phyloP scores from a whole-genome alignment of 1,140 invertebrate genomes.

The Pollicipes pollicipes region DNA sequence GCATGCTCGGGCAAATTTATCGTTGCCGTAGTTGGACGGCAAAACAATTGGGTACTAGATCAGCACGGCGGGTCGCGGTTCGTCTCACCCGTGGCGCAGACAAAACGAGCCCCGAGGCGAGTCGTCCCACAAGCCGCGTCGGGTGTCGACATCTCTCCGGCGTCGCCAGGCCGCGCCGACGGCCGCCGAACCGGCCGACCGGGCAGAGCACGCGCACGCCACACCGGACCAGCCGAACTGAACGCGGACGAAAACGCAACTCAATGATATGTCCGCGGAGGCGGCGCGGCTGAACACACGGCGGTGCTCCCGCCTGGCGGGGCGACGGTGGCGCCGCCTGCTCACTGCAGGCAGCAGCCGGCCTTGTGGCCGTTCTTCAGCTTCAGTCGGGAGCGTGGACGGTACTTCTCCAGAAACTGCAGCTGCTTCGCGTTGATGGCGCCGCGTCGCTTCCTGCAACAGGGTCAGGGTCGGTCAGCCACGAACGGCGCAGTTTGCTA shows the following conservation, averaged over 20 bases:
- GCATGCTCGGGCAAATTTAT: not conserved
- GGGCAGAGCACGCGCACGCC: not conserved
- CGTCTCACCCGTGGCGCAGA: too few relatives aligned
- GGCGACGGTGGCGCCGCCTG: not conserved
- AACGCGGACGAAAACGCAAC: too few relatives aligned
- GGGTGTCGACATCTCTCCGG: too few relatives aligned
- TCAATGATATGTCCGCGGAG: too few relatives aligned
- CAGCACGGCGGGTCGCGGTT: too few relatives aligned
- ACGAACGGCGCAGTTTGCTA: not conserved
- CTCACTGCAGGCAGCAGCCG: constrained; percentile 73
- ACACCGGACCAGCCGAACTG: too few relatives aligned
- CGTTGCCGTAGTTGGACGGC: too few relatives aligned
- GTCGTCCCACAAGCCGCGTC: too few relatives aligned
- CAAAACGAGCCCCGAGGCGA: too few relatives aligned
- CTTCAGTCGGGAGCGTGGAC: constrained; percentile 85
- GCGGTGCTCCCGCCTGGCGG: not conserved
- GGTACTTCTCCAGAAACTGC: constrained; percentile 82
- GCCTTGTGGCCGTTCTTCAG: constrained; percentile 68
- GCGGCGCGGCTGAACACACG: too few relatives aligned
- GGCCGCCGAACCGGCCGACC: not conserved
- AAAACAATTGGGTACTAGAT: not conserved
- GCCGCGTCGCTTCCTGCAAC: constrained; percentile 73
- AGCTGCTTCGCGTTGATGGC: constrained; percentile 94
- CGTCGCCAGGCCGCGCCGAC: too few relatives aligned
- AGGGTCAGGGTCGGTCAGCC: not conserved